These are phyloP conservation scores for Manacus vitellinus DNA, from an alignment of 2,113 vertebrate species.

Conservation along the genomic window DNA sequence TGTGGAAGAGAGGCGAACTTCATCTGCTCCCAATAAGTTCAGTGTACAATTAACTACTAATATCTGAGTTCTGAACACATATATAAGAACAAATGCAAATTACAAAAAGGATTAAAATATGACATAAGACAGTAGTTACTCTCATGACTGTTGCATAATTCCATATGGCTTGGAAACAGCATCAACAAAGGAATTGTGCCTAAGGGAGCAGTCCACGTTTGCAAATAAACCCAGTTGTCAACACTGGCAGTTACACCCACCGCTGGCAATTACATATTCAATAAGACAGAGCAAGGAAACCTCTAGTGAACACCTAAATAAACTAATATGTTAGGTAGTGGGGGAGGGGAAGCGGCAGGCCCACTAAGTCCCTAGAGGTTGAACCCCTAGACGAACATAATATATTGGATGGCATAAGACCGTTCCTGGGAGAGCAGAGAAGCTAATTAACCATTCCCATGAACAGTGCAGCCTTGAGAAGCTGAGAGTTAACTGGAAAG, in stretches of 20 bases:
- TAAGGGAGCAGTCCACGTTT: neutral
- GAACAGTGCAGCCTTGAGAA: too few species aligned
- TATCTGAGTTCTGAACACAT: neutral
- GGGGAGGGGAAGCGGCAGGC: too few species aligned
- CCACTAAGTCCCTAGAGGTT: too few species aligned
- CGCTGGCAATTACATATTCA: neutral
- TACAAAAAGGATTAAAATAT: neutral
- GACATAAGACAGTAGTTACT: neutral
- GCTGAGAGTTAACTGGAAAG: too few species aligned
- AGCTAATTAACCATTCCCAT: too few species aligned
- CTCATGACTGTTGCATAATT: neutral
- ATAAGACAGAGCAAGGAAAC: neutral
- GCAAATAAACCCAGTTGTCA: neutral
- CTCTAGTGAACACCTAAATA: neutral
- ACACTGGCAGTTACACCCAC: neutral
- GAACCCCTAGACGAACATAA: too few species aligned
- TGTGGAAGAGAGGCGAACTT: neutral
- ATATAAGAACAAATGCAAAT: neutral
- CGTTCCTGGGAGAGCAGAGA: too few species aligned
- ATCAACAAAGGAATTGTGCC: conserved; percentile 8
- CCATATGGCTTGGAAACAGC: neutral
- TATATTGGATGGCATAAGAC: too few species aligned
- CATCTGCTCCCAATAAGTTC: neutral
- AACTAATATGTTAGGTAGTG: neutral
- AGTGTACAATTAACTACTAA: neutral